Conservation (phyloP, 2,113 vertebrate genomes). For the Narcine bancroftii region DNA sequence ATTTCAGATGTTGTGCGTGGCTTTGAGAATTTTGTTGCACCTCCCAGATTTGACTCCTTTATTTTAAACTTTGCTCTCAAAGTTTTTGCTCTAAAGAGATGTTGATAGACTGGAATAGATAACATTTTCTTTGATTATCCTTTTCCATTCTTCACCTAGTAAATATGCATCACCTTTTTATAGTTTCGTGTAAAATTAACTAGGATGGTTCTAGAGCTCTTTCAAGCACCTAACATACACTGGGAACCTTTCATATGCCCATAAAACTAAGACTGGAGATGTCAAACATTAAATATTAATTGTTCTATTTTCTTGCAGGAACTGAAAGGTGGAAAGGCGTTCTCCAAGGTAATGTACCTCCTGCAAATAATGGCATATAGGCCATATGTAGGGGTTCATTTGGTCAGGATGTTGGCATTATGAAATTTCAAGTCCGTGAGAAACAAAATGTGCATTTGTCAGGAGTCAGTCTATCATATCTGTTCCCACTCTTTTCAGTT, state of each 20-base stretch:
- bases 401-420: neutral
- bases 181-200: neutral
- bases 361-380: neutral
- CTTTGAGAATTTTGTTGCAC: neutral
- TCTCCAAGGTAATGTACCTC: slow-evolving; percentile 78
- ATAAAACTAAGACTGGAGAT: neutral
- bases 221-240: neutral
- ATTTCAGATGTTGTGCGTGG: neutral
- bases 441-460: neutral
- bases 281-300: neutral
- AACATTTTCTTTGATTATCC: neutral
- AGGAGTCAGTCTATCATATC: neutral
- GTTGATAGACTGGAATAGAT: no score
- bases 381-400: neutral
- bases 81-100: neutral
- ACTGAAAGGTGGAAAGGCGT: slow-evolving; percentile 94
- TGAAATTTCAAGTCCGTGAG: neutral
- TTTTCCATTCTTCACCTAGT: neutral
- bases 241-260: neutral
- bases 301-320: slow-evolving; percentile 74
- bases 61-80: neutral
- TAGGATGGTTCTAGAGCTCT: neutral
- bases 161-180: neutral
- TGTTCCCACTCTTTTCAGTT: neutral
- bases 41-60: neutral